Evolutionary conservation across 2,113 vertebrate species (phyloP).

Genomic region (Megaleporinus macrocephalus): DNA sequence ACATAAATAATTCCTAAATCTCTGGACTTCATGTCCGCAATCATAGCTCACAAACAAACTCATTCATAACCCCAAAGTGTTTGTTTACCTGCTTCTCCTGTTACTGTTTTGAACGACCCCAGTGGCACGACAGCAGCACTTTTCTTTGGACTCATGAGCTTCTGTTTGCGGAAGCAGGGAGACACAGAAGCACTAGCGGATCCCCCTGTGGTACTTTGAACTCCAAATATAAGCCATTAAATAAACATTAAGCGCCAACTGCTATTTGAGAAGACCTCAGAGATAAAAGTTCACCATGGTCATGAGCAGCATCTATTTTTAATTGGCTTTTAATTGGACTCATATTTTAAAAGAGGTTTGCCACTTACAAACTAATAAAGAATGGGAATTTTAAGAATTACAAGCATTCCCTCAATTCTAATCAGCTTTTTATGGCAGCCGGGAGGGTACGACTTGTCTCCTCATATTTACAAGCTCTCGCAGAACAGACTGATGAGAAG

Average conservation of each 20-base stretch:
- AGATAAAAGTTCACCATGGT: slow-evolving; percentile 54
- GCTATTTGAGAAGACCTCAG: slow-evolving; percentile 43
- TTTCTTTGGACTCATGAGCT: slow-evolving; percentile 9
- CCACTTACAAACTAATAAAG: slow-evolving; percentile 40
- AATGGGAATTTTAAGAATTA: slow-evolving; percentile 40
- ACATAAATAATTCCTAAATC: neutral
- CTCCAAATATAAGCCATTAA: slow-evolving; percentile 57
- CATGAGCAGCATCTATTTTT: slow-evolving; percentile 49
- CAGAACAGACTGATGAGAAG: slow-evolving; percentile 15
- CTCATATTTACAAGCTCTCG: slow-evolving; percentile 29
- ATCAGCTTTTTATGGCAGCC: slow-evolving; percentile 39
- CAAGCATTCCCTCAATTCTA: slow-evolving; percentile 28
- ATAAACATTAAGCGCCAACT: slow-evolving; percentile 59
- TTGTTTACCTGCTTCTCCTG: neutral
- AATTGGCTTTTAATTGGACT: slow-evolving; percentile 59
- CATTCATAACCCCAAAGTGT: neutral
- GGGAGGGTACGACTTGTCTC: slow-evolving; percentile 25
- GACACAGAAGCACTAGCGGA: neutral
- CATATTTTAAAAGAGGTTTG: slow-evolving; percentile 44
- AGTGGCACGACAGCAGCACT: neutral
- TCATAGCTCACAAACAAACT: neutral
- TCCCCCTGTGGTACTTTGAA: slow-evolving; percentile 50
- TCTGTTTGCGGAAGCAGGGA: slow-evolving; percentile 21
- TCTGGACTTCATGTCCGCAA: neutral
- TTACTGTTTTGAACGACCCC: neutral